phyloP scores from a whole-genome alignment of 2,797 vertebrate genomes.

The Knipowitschia caucasica region DNA sequence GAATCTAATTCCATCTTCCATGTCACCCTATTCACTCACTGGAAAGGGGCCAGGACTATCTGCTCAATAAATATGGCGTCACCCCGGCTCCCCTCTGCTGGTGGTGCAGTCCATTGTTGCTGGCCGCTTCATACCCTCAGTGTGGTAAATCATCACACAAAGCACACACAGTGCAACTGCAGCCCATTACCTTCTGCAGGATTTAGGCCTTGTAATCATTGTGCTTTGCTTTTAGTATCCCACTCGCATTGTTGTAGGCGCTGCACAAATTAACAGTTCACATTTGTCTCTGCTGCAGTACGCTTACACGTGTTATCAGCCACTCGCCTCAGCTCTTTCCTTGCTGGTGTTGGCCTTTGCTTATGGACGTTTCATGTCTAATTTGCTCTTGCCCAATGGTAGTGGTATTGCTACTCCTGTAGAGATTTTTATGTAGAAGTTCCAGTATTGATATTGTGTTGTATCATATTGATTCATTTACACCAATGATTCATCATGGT shows the following conservation, averaged over 20 bases:
- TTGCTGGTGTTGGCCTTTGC: not conserved
- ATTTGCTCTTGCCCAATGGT: slow-evolving; percentile 1
- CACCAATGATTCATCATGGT: not conserved
- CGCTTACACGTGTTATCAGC: slow-evolving; percentile 1
- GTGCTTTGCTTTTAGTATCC: slow-evolving; percentile 9
- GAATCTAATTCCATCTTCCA: slow-evolving; percentile 16
- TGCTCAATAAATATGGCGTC: slow-evolving; percentile 37
- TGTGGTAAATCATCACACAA: slow-evolving; percentile 41
- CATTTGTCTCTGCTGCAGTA: slow-evolving; percentile 12
- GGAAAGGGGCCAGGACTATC: slow-evolving; percentile 28
- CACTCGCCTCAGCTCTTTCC: not conserved
- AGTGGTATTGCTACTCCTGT: not conserved
- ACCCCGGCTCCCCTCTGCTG: slow-evolving; percentile 16
- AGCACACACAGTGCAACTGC: slow-evolving; percentile 17
- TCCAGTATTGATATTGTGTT: not conserved
- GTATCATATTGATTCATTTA: too few relatives aligned
- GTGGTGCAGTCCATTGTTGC: slow-evolving; percentile 36
- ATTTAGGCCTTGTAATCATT: slow-evolving; percentile 20
- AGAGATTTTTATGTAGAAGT: not conserved
- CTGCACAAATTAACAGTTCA: slow-evolving; percentile 12
- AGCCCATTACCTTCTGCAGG: slow-evolving; percentile 37
- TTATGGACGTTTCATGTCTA: slow-evolving; percentile 1
- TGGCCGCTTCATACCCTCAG: slow-evolving; percentile 40
- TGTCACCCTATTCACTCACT: slow-evolving; percentile 24
- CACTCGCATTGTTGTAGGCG: slow-evolving; percentile 12